These are phyloP conservation scores for Charina bottae DNA, from an alignment of 2,113 vertebrate genomes.

Conservation along the genomic window DNA sequence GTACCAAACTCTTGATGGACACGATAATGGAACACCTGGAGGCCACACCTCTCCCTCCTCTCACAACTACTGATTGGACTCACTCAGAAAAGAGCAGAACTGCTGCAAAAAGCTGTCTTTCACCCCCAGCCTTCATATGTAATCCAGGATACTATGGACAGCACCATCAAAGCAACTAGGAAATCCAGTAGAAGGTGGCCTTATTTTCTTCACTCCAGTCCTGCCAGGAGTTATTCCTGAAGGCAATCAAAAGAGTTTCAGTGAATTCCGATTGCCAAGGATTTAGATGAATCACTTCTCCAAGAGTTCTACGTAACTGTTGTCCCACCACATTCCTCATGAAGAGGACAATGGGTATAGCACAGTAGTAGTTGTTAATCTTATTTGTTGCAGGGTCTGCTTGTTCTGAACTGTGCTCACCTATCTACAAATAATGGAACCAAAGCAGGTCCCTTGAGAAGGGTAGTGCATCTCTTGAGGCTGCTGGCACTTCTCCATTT, in stretches of 20 bases:
- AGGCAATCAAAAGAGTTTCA: not conserved
- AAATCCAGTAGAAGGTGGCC: not conserved
- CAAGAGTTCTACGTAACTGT: not conserved
- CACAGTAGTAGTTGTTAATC: not conserved
- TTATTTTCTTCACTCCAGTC: not conserved
- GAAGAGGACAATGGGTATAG: not conserved
- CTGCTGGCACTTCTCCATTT: not conserved
- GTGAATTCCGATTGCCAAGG: not conserved
- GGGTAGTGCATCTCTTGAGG: not conserved
- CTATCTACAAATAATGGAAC: not conserved
- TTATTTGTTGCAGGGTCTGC: not conserved
- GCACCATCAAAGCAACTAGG: not conserved
- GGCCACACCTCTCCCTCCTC: not conserved
- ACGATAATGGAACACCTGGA: not conserved
- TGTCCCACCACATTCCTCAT: not conserved
- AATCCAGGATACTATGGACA: not conserved
- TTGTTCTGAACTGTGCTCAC: not conserved
- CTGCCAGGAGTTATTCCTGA: not conserved
- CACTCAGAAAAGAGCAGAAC: not conserved
- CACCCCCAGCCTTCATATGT: not conserved
- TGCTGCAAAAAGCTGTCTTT: not conserved
- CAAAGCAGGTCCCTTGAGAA: not conserved
- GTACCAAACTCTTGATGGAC: not conserved
- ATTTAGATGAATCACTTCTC: not conserved
- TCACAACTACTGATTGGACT: not conserved